A percentile compares a stretch with the other conserved stretches of the same genome.
phyloP scores from a whole-genome alignment of 64 coral and sea anemone species.

The Dendronephthya gigantea region DNA sequence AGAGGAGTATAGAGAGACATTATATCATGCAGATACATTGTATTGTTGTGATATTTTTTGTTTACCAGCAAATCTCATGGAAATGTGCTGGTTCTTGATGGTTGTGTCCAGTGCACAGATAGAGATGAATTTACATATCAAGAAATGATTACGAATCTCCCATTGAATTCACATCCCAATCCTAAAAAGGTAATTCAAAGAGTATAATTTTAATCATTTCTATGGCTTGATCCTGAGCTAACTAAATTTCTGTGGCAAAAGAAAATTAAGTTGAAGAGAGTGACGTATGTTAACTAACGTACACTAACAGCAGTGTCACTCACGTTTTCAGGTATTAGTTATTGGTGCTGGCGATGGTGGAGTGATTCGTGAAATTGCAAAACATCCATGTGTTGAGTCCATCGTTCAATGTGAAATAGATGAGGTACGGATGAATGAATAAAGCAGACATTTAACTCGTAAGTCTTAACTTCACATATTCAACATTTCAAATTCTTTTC shows the following conservation, averaged over 20 bases:
- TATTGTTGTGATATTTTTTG: background rate
- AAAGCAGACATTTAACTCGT: no score
- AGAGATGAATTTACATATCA: conserved; percentile 21
- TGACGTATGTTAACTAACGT: no score
- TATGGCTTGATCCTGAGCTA: no score
- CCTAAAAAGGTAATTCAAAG: background rate
- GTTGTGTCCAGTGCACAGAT: background rate
- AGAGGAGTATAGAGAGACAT: no score
- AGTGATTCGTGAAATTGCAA: background rate
- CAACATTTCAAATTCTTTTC: no score
- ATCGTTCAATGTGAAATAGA: conserved; percentile 8
- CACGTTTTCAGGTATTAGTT: background rate
- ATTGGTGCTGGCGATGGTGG: conserved; percentile 10
- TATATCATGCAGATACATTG: no score
- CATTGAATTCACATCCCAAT: background rate
- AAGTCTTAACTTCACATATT: no score
- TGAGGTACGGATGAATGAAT: background rate
- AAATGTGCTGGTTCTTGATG: conserved; percentile 18
- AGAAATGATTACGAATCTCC: background rate
- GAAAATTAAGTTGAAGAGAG: no score
- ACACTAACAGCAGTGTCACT: no score
- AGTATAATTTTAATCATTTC: no score
- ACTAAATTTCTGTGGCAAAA: no score
- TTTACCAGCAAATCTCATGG: background rate
- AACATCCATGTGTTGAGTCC: conserved; percentile 10